Percentiles rank a stretch among this genome's conserved stretches.
Evolutionary conservation across 2,888 invertebrate genomes (phyloP).

Genomic region (Macroteleia sp.): DNA sequence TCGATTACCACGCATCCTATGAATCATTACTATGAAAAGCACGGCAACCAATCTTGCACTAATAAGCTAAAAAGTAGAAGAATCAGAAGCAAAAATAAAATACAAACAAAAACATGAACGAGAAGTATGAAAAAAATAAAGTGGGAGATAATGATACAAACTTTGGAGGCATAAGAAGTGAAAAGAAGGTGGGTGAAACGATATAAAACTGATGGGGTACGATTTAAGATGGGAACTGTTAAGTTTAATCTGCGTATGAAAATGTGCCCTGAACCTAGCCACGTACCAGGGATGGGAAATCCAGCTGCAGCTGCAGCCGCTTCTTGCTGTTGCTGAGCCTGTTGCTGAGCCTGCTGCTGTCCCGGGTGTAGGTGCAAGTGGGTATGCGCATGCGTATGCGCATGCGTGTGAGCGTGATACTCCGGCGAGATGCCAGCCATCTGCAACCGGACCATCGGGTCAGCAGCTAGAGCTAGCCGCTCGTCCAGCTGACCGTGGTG

Average conservation of each 20-base stretch:
- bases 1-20: slow-evolving; percentile 46
- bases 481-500: slow-evolving; percentile 90
- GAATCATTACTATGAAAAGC: slow-evolving; percentile 55
- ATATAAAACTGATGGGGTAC: slow-evolving; percentile 40
- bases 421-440: slow-evolving; percentile 95
- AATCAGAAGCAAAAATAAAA: slow-evolving; percentile 27
- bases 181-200: slow-evolving; percentile 32
- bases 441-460: slow-evolving; percentile 96
- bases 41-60: slow-evolving; percentile 45
- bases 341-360: slow-evolving; percentile 88
- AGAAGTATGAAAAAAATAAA: slow-evolving; percentile 19
- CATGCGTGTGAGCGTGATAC: slow-evolving; percentile 96
- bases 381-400: slow-evolving; percentile 95
- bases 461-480: slow-evolving; percentile 92
- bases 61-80: slow-evolving; percentile 33
- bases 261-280: slow-evolving; percentile 75
- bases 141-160: too few species aligned
- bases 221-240: slow-evolving; percentile 44
- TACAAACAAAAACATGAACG: slow-evolving; percentile 21
- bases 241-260: slow-evolving; percentile 53
- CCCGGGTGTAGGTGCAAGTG: slow-evolving; percentile 94
- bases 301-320: slow-evolving; percentile 83
- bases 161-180: too few species aligned
- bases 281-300: slow-evolving; percentile 84
- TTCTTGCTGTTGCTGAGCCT: slow-evolving; percentile 89